Evolutionary conservation across 2,888 invertebrate species (phyloP), one percentile per base, ranked within the genome.

Genomic region (Ellobium chinense): DNA sequence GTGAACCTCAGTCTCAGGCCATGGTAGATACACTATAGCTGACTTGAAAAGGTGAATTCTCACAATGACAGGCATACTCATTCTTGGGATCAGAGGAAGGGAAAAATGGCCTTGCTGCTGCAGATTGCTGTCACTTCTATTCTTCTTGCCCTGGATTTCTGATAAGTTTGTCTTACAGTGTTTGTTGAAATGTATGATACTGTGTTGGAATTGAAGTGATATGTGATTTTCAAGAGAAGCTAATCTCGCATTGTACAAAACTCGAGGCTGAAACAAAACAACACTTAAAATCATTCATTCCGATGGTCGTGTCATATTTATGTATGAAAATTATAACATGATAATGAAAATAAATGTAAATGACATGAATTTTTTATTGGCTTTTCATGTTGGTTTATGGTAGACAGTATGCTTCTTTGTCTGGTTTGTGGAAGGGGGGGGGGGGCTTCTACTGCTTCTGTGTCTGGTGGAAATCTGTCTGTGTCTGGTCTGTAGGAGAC

Each of bases 261-360:
- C 14, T 2, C 29, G 14, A 24, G 60, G 14, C 27, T 27, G 63
- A 34, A 31, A 34, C 18, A 46, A 46, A 12, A 46, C 18, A 46
- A 18, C n/a, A n/a, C n/a, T n/a, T n/a, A 14, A 7, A 2, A 2
- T 62, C 65, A 36, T 65, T 65, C 65, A 65, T 65, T 65, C 65
- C 65, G 36, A 65, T 14, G 4, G 36, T n/a, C 29, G 29, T 36
- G 65, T 65, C n/a, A 37, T 36, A 36, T 37, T 65, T 65, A n/a
- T 65, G 18, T 36, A 65, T n/a, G n/a, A n/a, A n/a, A n/a, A n/a
- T n/a, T n/a, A n/a, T n/a, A n/a, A n/a, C n/a, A n/a, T n/a, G n/a
- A n/a, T n/a, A n/a, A n/a, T n/a, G n/a, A 2, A 65, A 65, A 65
- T 36, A 65, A 65, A 65, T 65, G 65, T 65, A 65, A 31, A 65